Evolutionary conservation across 2,797 vertebrate genomes (phyloP), one percentile per base, ranked within the genome.

Genomic region (Enteromius radiatus): DNA sequence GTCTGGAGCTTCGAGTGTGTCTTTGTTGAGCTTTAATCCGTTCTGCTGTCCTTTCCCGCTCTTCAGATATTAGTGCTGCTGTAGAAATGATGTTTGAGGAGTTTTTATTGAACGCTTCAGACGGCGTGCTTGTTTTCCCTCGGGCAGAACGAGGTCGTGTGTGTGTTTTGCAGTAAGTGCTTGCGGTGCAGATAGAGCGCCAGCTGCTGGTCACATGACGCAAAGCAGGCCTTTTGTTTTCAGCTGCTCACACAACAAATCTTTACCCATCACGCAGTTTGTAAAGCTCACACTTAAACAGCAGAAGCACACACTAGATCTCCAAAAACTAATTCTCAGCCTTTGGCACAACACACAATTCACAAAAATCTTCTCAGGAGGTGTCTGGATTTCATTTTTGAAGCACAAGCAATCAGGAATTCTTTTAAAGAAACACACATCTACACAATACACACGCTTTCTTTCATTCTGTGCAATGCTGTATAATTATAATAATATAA

Each of bases 141-240:
- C 43, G 7, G 31, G 56, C 75, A 14, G 71, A 9, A 23, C 3
- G 19, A 52, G 70, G 1, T 12, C 26, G n/a, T n/a, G 8, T 38
- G 76, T 31, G 64, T 38, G 28, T 68, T 63, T 38, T 28, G 43
- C 75, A 68, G 47, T 7, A n/a, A 26, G 54, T 23, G 59, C 75
- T 45, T 21, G 26, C 14, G n/a, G 56, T 1, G 23, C 49, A 77
- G 68, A 67, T 9, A 77, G 36, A 84, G 85, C 49, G 64, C 85
- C 87, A 78, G 68, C 87, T 88, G 75, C 79, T 88, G 87, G 78
- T 64, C 23, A 78, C 71, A 82, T 28, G 21, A 69, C 12, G 59
- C 69, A 43, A 1, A 26, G 3, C 43, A 41, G 41, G 41, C 9
- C 41, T 3, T n/a, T 54, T 49, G 21, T 54, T 54, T 9, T n/a